Evolutionary conservation across 2,888 invertebrate genomes (phyloP).

Genomic region (Drosophila pseudotalamancana): DNA sequence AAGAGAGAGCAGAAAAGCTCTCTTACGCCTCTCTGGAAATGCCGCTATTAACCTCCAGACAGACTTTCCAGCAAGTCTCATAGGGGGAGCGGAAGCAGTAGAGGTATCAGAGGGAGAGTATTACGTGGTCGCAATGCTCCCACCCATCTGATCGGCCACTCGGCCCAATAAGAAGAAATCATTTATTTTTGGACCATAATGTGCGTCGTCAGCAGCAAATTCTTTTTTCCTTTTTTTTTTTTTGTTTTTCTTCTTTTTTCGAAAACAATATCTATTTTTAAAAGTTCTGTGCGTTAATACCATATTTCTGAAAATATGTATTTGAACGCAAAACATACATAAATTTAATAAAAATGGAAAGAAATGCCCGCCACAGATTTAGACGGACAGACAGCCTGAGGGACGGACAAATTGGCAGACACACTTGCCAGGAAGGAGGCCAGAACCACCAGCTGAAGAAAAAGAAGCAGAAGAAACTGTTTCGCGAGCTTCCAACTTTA

Average conservation of each 20-base stretch:
- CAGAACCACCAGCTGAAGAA: neutral
- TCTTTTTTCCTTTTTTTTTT: slow-evolving; percentile 55
- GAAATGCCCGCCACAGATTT: slow-evolving; percentile 37
- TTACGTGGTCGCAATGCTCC: slow-evolving; percentile 48
- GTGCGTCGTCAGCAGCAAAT: slow-evolving; percentile 69
- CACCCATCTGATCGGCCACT: slow-evolving; percentile 7
- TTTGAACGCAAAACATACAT: slow-evolving; percentile 59
- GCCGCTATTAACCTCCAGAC: neutral
- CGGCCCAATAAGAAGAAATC: slow-evolving; percentile 31
- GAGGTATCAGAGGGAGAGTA: slow-evolving; percentile 30
- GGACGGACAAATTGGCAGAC: neutral
- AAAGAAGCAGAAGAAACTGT: neutral
- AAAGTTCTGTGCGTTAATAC: slow-evolving; percentile 75
- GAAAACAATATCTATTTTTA: slow-evolving; percentile 74
- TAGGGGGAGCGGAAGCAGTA: neutral
- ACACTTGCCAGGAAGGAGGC: slow-evolving; percentile 26
- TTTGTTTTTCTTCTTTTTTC: slow-evolving; percentile 56
- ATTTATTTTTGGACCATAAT: slow-evolving; percentile 70
- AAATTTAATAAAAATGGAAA: slow-evolving; percentile 65
- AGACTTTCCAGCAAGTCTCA: too few relatives aligned
- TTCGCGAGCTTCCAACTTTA: neutral
- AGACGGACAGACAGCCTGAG: neutral
- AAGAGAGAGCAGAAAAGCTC: neutral
- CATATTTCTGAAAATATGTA: slow-evolving; percentile 71
- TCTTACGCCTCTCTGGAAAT: neutral